Evolutionary conservation across 2,113 vertebrate species (phyloP).

Genomic region (Opisthocomus hoazin): DNA sequence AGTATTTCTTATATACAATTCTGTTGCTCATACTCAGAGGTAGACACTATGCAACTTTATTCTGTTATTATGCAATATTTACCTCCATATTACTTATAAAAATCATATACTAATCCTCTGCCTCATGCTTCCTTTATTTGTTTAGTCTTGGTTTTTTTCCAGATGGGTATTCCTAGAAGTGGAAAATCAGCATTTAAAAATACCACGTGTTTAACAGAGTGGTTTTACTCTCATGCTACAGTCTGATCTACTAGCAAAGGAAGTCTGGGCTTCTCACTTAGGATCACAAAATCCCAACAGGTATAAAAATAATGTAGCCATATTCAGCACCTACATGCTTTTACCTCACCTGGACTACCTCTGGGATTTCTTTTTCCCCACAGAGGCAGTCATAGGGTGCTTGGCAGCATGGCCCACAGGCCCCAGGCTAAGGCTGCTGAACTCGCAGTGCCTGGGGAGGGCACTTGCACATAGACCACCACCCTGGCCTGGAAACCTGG

Average conservation of each 20-base stretch:
- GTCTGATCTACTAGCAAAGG: neutral
- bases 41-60: neutral
- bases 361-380: neutral
- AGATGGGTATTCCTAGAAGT: neutral
- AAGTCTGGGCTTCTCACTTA: neutral
- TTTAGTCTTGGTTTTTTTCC: neutral
- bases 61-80: neutral
- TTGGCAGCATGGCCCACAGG: neutral
- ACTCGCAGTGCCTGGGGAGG: neutral
- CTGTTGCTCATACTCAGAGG: neutral
- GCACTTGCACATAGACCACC: neutral
- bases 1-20: neutral
- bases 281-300: neutral
- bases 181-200: neutral
- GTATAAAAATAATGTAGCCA: neutral
- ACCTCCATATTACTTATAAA: neutral
- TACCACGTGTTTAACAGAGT: neutral
- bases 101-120: neutral
- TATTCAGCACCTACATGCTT: neutral
- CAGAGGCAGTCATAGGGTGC: neutral
- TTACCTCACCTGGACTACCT: neutral
- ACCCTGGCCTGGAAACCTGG: neutral
- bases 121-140: neutral
- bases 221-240: neutral
- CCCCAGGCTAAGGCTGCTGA: neutral